Conservation (phyloP, 2,888 invertebrate genomes). For the Drosophila subsilvestris region DNA sequence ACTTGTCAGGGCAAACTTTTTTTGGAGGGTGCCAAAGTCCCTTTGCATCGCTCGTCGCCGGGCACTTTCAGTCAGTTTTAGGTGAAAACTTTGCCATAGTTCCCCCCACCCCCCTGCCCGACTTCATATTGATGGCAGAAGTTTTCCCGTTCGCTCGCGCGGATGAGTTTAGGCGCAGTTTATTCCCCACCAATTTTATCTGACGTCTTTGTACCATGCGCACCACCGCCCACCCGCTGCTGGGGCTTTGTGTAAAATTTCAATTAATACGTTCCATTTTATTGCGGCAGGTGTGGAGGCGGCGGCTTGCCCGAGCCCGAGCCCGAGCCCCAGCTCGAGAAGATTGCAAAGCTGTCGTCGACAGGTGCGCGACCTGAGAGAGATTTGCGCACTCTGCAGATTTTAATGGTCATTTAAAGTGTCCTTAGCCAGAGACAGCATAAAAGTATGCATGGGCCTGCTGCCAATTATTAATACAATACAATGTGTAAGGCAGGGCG, state of each 20-base stretch:
- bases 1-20: slow-evolving; percentile 51
- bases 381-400: slow-evolving; percentile 1
- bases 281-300: slow-evolving; percentile 14
- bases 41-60: slow-evolving; percentile 10
- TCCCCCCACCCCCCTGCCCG: slow-evolving; percentile 18
- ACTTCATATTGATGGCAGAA: slow-evolving; percentile 64
- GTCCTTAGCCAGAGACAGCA: background rate
- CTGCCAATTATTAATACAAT: slow-evolving; percentile 1
- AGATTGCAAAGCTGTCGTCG: slow-evolving; percentile 59
- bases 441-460: background rate
- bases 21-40: background rate
- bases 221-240: slow-evolving; percentile 3
- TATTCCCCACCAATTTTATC: slow-evolving; percentile 9
- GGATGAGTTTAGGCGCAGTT: background rate
- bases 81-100: slow-evolving; percentile 69
- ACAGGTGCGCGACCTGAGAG: slow-evolving; percentile 49
- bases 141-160: slow-evolving; percentile 31
- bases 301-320: slow-evolving; percentile 10
- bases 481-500: background rate
- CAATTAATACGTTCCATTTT: slow-evolving; percentile 72
- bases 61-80: slow-evolving; percentile 67
- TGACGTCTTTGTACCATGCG: slow-evolving; percentile 5
- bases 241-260: slow-evolving; percentile 50
- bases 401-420: slow-evolving; percentile 11
- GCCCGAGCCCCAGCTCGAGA: no score